Percentiles rank a stretch among this genome's conserved stretches.
Conservation (phyloP, 2,797 vertebrate species). For the Pangasius sanitwongsei region DNA sequence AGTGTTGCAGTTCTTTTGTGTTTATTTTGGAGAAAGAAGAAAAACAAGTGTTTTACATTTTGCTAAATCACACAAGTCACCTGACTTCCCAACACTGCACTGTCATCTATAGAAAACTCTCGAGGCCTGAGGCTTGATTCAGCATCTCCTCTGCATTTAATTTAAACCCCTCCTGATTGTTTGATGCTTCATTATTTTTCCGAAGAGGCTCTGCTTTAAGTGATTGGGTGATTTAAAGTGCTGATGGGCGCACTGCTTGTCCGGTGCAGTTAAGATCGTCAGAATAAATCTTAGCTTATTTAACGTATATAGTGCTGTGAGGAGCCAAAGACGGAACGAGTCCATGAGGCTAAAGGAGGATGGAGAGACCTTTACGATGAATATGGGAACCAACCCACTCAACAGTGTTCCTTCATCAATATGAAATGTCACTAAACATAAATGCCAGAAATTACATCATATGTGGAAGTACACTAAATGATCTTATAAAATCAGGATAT, state of each 20-base stretch:
- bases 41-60: background rate
- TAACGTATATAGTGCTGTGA: slow-evolving; percentile 65
- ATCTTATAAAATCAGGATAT: background rate
- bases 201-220: slow-evolving; percentile 74
- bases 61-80: background rate
- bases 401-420: background rate
- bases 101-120: slow-evolving; percentile 25
- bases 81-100: background rate
- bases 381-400: background rate
- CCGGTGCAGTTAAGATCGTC: slow-evolving; percentile 77
- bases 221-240: slow-evolving; percentile 81
- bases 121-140: slow-evolving; percentile 69
- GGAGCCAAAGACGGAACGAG: slow-evolving; percentile 73
- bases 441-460: background rate
- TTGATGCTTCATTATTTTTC: slow-evolving; percentile 77
- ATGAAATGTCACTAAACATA: background rate
- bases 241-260: slow-evolving; percentile 78
- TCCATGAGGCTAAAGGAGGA: slow-evolving; percentile 63
- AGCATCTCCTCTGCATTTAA: slow-evolving; percentile 73
- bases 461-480: background rate
- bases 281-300: slow-evolving; percentile 74
- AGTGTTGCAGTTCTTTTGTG: no score
- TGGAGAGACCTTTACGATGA: background rate
- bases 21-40: background rate
- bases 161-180: slow-evolving; percentile 74